Conservation (phyloP, 2,113 vertebrate species). For the Pimephales promelas region DNA sequence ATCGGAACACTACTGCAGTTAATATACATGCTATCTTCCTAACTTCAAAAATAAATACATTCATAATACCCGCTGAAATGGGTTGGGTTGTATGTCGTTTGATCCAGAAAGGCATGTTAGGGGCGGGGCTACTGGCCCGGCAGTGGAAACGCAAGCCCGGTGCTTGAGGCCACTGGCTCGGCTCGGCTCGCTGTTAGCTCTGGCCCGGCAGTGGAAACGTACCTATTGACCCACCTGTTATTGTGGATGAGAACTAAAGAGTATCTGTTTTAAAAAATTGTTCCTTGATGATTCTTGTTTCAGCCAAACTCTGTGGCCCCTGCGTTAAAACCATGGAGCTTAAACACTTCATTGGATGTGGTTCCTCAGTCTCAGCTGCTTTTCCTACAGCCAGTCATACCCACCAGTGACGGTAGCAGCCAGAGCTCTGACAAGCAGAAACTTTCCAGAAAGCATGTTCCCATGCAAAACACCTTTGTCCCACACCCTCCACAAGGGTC, state of each 20-base stretch:
- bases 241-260: not conserved
- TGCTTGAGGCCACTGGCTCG: no score
- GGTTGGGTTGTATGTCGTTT: no score
- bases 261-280: constrained; percentile 1
- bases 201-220: no score
- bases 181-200: no score
- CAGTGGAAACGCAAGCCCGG: no score
- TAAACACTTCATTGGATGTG: constrained; percentile 83
- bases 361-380: constrained; percentile 86
- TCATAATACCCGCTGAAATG: no score
- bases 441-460: constrained; percentile 78
- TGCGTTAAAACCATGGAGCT: constrained; percentile 82
- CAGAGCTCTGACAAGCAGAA: constrained; percentile 64
- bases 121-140: no score
- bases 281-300: constrained; percentile 24
- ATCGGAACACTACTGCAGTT: no score
- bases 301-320: constrained; percentile 63
- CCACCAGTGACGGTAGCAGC: constrained; percentile 68
- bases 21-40: no score
- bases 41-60: no score
- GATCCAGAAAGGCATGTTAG: no score
- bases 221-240: not conserved
- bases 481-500: constrained; percentile 76
- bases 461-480: constrained; percentile 85
- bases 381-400: constrained; percentile 81